Evolutionary conservation across 2,888 invertebrate species (phyloP).

Genomic region (Loripinus fragilis): DNA sequence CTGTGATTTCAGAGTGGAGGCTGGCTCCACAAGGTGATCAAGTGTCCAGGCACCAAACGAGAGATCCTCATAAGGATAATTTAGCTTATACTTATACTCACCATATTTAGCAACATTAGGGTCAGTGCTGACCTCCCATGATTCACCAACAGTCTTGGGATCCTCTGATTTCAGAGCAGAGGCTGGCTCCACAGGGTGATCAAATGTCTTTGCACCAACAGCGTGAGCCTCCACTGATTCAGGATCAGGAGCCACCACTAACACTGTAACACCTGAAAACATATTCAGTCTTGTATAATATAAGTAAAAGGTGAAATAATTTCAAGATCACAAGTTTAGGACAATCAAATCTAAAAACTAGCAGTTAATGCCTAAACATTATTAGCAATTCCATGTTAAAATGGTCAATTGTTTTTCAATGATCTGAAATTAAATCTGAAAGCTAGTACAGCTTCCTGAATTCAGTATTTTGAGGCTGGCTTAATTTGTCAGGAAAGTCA

Average conservation of each 20-base stretch:
- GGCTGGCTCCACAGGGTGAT: conserved; percentile 50
- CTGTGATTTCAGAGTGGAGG: conserved; percentile 42
- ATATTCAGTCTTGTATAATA: too few species aligned
- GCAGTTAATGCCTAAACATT: too few species aligned
- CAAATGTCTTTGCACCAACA: conserved; percentile 52
- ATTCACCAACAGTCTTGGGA: conserved; percentile 51
- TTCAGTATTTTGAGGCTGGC: too few species aligned
- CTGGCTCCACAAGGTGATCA: conserved; percentile 51
- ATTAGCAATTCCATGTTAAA: too few species aligned
- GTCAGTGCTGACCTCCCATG: conserved; percentile 54
- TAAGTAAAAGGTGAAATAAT: too few species aligned
- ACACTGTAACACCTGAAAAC: conserved; percentile 63
- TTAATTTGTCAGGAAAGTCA: too few species aligned
- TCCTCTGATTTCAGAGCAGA: conserved; percentile 52
- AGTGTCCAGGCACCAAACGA: conserved; percentile 54
- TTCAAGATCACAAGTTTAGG: too few species aligned
- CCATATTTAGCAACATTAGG: conserved; percentile 58
- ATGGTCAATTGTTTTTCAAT: too few species aligned
- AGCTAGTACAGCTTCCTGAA: too few species aligned
- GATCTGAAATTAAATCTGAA: too few species aligned
- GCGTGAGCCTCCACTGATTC: conserved; percentile 53
- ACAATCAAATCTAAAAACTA: too few species aligned
- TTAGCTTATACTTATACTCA: conserved; percentile 39
- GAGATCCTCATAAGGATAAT: conserved; percentile 31
- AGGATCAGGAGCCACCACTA: conserved; percentile 55